Percentiles rank a stretch among this genome's conserved stretches.
These are phyloP conservation scores for Tachyglossus aculeatus DNA, from an alignment of 2,797 vertebrate genomes.

Conservation along the genomic window DNA sequence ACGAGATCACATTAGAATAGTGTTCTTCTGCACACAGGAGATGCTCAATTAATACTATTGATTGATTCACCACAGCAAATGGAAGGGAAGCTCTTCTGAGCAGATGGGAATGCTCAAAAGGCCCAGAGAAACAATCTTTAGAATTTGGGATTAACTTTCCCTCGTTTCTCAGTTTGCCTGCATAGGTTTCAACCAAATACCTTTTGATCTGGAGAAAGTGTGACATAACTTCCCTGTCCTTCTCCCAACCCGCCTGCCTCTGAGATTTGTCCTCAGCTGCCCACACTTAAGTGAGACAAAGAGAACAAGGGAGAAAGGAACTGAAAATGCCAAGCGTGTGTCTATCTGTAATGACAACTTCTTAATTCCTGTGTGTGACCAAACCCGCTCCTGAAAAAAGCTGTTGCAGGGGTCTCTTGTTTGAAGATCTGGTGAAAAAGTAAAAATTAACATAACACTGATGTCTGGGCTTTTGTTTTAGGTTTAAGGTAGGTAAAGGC, in stretches of 20 bases:
- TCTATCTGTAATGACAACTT: not conserved
- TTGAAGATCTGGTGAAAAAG: slow-evolving; percentile 11
- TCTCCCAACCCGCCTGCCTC: no score
- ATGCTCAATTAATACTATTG: no score
- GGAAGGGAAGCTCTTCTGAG: slow-evolving; percentile 10
- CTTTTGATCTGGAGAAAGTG: slow-evolving; percentile 1
- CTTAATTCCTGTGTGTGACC: not conserved
- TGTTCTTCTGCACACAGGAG: no score
- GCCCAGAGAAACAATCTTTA: fast-evolving
- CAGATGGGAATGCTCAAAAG: not conserved
- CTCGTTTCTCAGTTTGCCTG: not conserved
- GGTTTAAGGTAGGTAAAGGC: slow-evolving; percentile 12
- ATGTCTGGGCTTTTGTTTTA: not conserved
- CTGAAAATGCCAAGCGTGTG: not conserved
- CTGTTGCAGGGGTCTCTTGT: not conserved
- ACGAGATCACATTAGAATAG: no score
- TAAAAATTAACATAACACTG: not conserved
- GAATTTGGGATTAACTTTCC: not conserved
- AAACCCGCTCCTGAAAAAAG: not conserved
- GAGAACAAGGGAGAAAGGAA: not conserved
- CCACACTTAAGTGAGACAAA: not conserved
- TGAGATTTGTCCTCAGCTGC: not conserved
- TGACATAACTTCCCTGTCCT: not conserved
- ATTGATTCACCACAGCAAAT: no score
- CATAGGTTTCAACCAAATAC: not conserved